Conservation (phyloP, 2,797 vertebrate species). For the Coccyzus lansbergi region DNA sequence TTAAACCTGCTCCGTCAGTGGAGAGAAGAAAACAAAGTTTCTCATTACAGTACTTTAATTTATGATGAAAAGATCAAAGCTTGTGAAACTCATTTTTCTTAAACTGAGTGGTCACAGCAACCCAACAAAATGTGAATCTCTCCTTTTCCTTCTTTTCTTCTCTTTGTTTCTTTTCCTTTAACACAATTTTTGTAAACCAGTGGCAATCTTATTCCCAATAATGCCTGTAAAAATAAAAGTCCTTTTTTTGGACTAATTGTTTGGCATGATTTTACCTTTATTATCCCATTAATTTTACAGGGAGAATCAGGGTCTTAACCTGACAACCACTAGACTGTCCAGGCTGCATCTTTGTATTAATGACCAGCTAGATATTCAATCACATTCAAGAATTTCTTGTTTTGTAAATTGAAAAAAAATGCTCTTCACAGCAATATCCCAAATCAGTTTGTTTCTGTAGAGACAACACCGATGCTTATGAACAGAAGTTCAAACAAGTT, state of each 20-base stretch:
- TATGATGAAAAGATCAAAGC: background rate
- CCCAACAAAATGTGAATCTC: background rate
- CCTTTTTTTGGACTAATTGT: no score
- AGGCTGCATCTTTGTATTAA: no score
- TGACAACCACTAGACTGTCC: no score
- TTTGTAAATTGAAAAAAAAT: background rate
- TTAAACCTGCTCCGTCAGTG: background rate
- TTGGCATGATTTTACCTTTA: no score
- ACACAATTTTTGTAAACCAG: no score
- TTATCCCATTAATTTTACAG: no score
- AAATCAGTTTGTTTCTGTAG: background rate
- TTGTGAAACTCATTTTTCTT: background rate
- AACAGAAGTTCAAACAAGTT: background rate
- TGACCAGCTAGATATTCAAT: background rate
- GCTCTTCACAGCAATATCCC: background rate
- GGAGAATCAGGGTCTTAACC: no score
- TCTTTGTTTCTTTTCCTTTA: no score
- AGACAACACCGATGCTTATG: background rate
- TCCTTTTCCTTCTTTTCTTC: no score
- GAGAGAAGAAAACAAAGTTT: background rate
- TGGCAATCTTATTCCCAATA: background rate
- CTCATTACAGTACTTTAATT: background rate
- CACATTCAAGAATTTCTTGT: background rate
- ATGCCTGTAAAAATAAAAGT: no score
- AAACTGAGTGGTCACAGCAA: background rate